Conservation (phyloP, 2,113 vertebrate species). For the Salvator merianae region DNA sequence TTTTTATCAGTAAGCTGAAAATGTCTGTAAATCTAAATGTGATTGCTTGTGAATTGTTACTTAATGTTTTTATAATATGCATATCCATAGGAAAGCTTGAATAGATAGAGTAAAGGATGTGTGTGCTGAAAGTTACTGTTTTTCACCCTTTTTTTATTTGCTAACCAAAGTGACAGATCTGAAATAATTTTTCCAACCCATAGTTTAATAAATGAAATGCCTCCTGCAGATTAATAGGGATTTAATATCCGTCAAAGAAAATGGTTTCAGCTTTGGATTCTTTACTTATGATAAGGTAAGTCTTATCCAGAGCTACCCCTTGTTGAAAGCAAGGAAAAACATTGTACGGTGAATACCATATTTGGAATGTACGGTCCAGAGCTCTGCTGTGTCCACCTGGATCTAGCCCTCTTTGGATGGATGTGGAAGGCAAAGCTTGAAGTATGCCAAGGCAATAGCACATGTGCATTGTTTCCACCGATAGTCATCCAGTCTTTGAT, state of each 20-base stretch:
- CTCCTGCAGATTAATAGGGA: slow-evolving; percentile 54
- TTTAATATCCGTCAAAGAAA: slow-evolving; percentile 49
- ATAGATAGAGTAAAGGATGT: slow-evolving; percentile 56
- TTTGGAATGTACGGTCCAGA: neutral
- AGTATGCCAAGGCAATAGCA: neutral
- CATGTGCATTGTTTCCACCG: neutral
- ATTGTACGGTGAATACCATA: neutral
- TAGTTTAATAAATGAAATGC: slow-evolving; percentile 70
- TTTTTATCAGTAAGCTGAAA: slow-evolving; percentile 84
- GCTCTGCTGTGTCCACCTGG: neutral
- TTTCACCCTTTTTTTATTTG: slow-evolving; percentile 55
- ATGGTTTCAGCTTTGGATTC: slow-evolving; percentile 28
- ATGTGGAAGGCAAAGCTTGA: neutral
- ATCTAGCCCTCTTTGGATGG: no score
- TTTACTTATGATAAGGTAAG: slow-evolving; percentile 14
- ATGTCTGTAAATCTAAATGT: slow-evolving; percentile 81
- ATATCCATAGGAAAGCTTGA: slow-evolving; percentile 77
- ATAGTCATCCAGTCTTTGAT: neutral
- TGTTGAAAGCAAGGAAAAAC: slow-evolving; percentile 20
- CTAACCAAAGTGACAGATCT: slow-evolving; percentile 60
- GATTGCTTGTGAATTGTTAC: slow-evolving; percentile 82
- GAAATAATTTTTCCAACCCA: slow-evolving; percentile 38
- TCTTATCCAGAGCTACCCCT: neutral
- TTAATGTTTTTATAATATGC: slow-evolving; percentile 84
- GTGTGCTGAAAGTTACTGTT: slow-evolving; percentile 53